These are phyloP conservation scores for Maniola hyperantus DNA, from an alignment of 2,888 invertebrate species.

Conservation along the genomic window DNA sequence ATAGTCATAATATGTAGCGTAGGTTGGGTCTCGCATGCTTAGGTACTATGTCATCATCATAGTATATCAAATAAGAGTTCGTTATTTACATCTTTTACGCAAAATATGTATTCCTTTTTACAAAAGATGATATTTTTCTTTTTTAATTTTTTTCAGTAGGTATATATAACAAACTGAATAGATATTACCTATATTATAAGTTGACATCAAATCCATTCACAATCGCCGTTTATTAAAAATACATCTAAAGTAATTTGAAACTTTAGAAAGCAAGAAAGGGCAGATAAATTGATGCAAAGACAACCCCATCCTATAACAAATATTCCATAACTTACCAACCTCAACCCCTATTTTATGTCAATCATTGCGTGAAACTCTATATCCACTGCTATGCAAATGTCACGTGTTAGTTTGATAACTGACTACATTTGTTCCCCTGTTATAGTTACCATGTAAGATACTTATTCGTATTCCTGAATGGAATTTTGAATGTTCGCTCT, in stretches of 20 bases:
- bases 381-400: slow-evolving; percentile 21
- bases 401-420: slow-evolving; percentile 10
- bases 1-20: too few relatives aligned
- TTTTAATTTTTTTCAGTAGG: too few relatives aligned
- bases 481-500: background rate
- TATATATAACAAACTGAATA: too few relatives aligned
- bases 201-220: too few relatives aligned
- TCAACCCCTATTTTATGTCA: slow-evolving; percentile 33
- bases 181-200: too few relatives aligned
- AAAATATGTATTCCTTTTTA: too few relatives aligned
- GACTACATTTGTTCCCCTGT: slow-evolving; percentile 13
- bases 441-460: background rate
- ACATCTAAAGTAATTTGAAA: slow-evolving; percentile 7
- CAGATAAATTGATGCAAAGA: slow-evolving; percentile 16
- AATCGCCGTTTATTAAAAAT: background rate
- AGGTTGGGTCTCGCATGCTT: too few relatives aligned
- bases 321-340: slow-evolving; percentile 18
- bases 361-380: slow-evolving; percentile 32
- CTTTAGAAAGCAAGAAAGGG: slow-evolving; percentile 12
- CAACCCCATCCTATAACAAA: slow-evolving; percentile 22
- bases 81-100: too few relatives aligned
- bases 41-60: too few relatives aligned
- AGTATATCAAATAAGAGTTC: too few relatives aligned
- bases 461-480: background rate
- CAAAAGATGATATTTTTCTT: too few relatives aligned